Evolutionary conservation across 1,140 invertebrate genomes (phyloP), one percentile per base, ranked within the genome.

Genomic region (Rhagoletis zephyria): DNA sequence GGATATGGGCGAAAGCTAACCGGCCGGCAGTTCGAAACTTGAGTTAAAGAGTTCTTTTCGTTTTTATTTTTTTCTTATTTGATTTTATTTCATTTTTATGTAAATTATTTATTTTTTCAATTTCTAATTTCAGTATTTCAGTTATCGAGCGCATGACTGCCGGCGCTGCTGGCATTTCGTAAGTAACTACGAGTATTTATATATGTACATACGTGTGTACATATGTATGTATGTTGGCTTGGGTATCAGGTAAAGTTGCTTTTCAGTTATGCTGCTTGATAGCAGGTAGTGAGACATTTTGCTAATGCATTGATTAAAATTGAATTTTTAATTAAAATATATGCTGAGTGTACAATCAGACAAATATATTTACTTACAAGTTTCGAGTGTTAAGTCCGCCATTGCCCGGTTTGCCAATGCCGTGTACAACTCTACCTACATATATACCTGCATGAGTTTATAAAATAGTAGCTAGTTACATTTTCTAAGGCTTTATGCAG

Each of bases 271-370:
- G 14, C 10, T 67, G 70, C 70, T 74, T 51, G 70, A 10, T 74
- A 51, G n/a, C 9, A 81, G 59, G 85, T 63, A 61, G 85, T 63
- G 85, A 85, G 85, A 89, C 85, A 85, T 63, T 85, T 85, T 85
- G 60, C 91, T 91, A 91, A 91, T 91, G 91, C 91, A 91, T 91
- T 91, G 91, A 91, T 91, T 91, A 91, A 91, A 91, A 91, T 91
- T 91, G 91, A 91, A 91, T 91, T 91, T 91, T 91, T 91, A 91
- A 91, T 91, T 91, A 91, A 91, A 91, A 91, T 92, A 91, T 87
- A 65, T 87, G 86, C 61, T 67, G 42, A n/a, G 14, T 81, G n/a
- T 81, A 42, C 10, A 74, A 48, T 74, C 70, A 81, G 45, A 48
- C 56, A 48, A 16, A 56, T 56, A 48, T 30, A 30, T 30, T 30